Evolutionary conservation across 2,888 invertebrate species (phyloP).

Genomic region (Amphipoea oculea): DNA sequence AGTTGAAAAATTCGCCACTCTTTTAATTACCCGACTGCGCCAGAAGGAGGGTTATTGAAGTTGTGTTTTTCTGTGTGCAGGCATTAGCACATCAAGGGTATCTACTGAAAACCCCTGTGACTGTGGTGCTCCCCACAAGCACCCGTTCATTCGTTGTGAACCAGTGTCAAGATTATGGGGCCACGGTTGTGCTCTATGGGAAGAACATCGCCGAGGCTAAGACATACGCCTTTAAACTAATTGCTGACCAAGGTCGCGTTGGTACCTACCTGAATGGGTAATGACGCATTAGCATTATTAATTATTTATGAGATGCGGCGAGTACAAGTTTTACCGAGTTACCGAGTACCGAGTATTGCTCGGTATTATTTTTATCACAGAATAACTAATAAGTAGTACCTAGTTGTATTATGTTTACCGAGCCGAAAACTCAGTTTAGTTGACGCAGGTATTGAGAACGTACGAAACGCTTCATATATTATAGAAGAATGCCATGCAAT

Average conservation of each 20-base stretch:
- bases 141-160: constrained; percentile 96
- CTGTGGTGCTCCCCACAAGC: constrained; percentile 95
- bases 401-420: too few relatives aligned
- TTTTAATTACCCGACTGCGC: not conserved
- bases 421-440: too few relatives aligned
- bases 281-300: not conserved
- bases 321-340: not conserved
- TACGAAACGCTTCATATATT: too few relatives aligned
- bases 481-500: too few relatives aligned
- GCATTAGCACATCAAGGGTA: constrained; percentile 93
- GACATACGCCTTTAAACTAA: constrained; percentile 92
- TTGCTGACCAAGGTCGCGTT: constrained; percentile 91
- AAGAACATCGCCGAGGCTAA: constrained; percentile 94
- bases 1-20: not conserved
- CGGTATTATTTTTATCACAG: too few relatives aligned
- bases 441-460: too few relatives aligned
- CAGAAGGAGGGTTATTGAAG: not conserved
- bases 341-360: too few relatives aligned
- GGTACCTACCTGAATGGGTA: constrained; percentile 95
- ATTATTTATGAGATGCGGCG: not conserved
- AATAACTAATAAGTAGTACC: too few relatives aligned
- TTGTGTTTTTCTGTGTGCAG: constrained; percentile 61
- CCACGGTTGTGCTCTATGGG: constrained; percentile 94
- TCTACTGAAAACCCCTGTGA: constrained; percentile 92
- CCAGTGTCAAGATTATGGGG: constrained; percentile 94